Percentiles rank a stretch among this genome's conserved stretches.
Evolutionary conservation across 1,140 invertebrate genomes (phyloP).

Genomic region (Zaprionus lachaisei): DNA sequence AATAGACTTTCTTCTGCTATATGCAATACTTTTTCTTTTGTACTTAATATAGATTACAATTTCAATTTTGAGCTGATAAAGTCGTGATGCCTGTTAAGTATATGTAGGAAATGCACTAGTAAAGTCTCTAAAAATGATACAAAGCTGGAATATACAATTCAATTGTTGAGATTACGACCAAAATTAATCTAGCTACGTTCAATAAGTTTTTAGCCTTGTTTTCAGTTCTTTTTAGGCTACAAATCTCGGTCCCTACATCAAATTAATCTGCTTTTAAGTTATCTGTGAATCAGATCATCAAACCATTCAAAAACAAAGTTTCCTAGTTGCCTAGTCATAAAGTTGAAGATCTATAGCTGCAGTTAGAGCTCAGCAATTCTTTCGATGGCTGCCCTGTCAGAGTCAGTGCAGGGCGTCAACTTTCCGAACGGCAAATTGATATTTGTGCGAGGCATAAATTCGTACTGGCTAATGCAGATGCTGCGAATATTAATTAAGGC

Average conservation of each 20-base stretch:
- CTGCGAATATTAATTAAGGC: slow-evolving; percentile 74
- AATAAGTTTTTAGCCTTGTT: neutral
- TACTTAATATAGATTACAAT: no score
- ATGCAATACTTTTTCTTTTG: no score
- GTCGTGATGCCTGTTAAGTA: no score
- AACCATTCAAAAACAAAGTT: neutral
- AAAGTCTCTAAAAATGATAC: no score
- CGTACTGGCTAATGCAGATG: slow-evolving; percentile 50
- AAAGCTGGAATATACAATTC: no score
- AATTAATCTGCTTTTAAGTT: neutral
- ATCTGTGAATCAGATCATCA: neutral
- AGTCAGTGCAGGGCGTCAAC: neutral
- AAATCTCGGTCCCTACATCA: neutral
- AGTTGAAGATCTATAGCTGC: neutral
- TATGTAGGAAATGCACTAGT: no score
- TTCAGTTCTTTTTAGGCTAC: neutral
- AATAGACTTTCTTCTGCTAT: no score
- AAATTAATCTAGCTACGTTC: neutral
- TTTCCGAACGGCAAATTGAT: slow-evolving; percentile 37
- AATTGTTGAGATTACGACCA: neutral
- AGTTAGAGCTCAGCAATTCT: neutral
- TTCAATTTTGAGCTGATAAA: no score
- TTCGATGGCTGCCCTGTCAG: neutral
- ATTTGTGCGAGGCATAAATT: slow-evolving; percentile 51
- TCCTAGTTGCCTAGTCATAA: neutral